phyloP scores from a whole-genome alignment of 2,797 vertebrate species.

The Artibeus lituratus region DNA sequence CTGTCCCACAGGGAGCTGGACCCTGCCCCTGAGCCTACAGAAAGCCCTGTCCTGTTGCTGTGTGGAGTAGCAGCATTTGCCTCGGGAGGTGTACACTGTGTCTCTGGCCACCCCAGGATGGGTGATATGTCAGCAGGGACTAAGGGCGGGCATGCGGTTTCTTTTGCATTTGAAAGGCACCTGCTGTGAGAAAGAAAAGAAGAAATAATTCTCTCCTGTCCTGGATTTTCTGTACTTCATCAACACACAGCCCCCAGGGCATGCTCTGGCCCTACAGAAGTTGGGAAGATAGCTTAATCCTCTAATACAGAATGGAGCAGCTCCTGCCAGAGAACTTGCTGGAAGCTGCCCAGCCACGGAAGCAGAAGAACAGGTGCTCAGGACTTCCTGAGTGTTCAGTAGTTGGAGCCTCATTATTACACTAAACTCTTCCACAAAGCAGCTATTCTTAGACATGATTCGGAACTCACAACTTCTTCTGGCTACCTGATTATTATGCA shows the following conservation, averaged over 20 bases:
- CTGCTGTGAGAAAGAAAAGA: not conserved
- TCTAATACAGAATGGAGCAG: not conserved
- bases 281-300: not conserved
- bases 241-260: not conserved
- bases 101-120: not conserved
- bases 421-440: not conserved
- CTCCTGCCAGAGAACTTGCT: slow-evolving; percentile 21
- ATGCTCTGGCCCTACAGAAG: not conserved
- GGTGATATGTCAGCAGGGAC: not conserved
- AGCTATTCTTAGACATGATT: not conserved
- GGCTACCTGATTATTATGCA: too few species aligned
- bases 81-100: not conserved
- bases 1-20: too few species aligned
- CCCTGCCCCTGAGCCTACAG: not conserved
- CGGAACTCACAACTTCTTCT: not conserved
- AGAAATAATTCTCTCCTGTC: not conserved
- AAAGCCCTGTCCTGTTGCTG: accelerated
- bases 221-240: not conserved
- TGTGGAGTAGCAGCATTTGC: not conserved
- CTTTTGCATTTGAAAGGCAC: not conserved
- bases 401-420: not conserved
- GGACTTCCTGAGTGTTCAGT: not conserved
- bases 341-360: not conserved
- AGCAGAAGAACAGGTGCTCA: not conserved
- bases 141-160: not conserved